phyloP scores from a whole-genome alignment of 2,113 vertebrate genomes.

The Tupaia chinensis region DNA sequence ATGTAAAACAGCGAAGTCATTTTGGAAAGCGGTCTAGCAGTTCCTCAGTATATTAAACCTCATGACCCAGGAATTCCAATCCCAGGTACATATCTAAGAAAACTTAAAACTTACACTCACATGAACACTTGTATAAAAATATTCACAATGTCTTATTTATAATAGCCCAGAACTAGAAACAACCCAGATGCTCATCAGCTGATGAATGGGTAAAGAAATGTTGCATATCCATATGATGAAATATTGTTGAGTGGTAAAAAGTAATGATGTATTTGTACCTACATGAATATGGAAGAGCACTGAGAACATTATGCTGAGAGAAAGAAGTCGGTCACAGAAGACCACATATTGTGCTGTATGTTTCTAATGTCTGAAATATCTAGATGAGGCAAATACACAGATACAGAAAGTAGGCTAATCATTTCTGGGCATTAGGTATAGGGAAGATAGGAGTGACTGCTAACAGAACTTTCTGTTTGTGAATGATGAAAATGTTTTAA shows the following conservation, averaged over 20 bases:
- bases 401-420: not conserved
- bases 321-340: not conserved
- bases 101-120: not conserved
- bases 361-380: not conserved
- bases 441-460: not conserved
- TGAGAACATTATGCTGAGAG: not conserved
- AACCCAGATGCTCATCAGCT: not conserved
- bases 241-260: not conserved
- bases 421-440: not conserved
- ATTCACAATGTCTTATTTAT: not conserved
- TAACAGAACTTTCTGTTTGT: not conserved
- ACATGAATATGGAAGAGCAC: not conserved
- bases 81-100: not conserved
- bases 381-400: not conserved
- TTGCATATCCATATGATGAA: not conserved
- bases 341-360: not conserved
- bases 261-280: not conserved
- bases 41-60: not conserved
- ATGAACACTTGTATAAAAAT: not conserved
- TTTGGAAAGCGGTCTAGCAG: not conserved
- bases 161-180: not conserved
- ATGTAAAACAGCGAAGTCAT: not conserved
- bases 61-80: not conserved
- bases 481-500: not conserved
- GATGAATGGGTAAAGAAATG: not conserved